Evolutionary conservation across 1,140 invertebrate genomes (phyloP).

Genomic region (Nephila pilipes): DNA sequence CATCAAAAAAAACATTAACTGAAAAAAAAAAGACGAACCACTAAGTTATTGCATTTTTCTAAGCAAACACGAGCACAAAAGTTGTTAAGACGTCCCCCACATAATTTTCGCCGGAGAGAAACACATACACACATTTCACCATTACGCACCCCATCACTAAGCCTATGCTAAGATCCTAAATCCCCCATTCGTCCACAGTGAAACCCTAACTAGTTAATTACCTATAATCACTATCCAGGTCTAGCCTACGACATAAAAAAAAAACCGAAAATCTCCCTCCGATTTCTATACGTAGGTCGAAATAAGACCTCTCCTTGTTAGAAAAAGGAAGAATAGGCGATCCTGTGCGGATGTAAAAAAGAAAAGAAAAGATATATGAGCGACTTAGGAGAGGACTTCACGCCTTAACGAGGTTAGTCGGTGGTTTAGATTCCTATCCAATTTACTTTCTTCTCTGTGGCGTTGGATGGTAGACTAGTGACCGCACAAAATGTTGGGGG

Average conservation of each 20-base stretch:
- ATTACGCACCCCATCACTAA: background rate
- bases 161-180: constrained; percentile 48
- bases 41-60: too few relatives aligned
- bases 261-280: constrained; percentile 28
- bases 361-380: constrained; percentile 69
- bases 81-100: too few relatives aligned
- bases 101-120: too few relatives aligned
- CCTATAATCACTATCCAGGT: constrained; percentile 36
- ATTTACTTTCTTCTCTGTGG: constrained; percentile 69
- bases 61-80: too few relatives aligned
- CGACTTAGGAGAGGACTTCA: constrained; percentile 72
- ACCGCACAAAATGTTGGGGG: constrained; percentile 70
- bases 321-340: constrained; percentile 69
- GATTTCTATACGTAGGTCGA: constrained; percentile 39
- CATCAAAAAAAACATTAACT: too few relatives aligned
- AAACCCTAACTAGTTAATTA: constrained; percentile 59
- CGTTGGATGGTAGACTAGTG: constrained; percentile 64
- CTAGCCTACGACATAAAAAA: background rate
- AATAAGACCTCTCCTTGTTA: constrained; percentile 70
- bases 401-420: constrained; percentile 75
- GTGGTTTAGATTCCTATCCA: constrained; percentile 76
- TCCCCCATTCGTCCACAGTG: background rate
- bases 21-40: too few relatives aligned
- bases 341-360: background rate
- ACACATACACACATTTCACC: too few relatives aligned